phyloP scores from a whole-genome alignment of 2,888 invertebrate genomes.

The Lasioglossum lativentre region DNA sequence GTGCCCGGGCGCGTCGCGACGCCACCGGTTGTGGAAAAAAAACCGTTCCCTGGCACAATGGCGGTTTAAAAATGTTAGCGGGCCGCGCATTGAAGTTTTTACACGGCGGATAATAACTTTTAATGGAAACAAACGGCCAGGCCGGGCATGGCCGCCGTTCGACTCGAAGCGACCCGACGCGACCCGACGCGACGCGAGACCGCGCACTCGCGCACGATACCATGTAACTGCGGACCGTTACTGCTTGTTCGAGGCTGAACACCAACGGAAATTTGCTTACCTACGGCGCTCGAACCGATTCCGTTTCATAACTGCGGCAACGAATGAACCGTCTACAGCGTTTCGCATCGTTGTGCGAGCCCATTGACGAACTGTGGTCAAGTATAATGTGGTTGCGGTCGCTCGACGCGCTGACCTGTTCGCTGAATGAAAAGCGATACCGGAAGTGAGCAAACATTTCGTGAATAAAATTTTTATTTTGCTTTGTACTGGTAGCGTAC shows the following conservation, averaged over 20 bases:
- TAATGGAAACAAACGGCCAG: slow-evolving; percentile 70
- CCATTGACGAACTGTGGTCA: neutral
- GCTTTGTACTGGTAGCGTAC: too few species aligned
- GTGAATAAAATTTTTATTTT: neutral
- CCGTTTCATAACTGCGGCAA: slow-evolving; percentile 54
- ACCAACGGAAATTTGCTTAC: slow-evolving; percentile 44
- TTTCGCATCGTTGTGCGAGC: neutral
- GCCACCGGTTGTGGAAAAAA: neutral
- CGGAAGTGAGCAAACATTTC: neutral
- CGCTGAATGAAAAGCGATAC: neutral
- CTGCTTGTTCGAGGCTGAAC: slow-evolving; percentile 11
- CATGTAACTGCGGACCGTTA: slow-evolving; percentile 40
- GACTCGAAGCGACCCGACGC: too few species aligned
- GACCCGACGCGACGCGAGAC: slow-evolving; percentile 2
- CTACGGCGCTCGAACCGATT: slow-evolving; percentile 35
- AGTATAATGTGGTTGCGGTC: neutral
- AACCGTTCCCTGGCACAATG: slow-evolving; percentile 59
- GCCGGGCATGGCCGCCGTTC: slow-evolving; percentile 21
- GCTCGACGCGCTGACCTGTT: neutral
- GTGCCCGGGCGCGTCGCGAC: slow-evolving; percentile 22
- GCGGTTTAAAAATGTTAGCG: slow-evolving; percentile 63
- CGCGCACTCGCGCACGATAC: slow-evolving; percentile 34
- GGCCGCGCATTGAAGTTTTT: slow-evolving; percentile 63
- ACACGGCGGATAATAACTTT: slow-evolving; percentile 68
- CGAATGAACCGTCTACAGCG: slow-evolving; percentile 44